phyloP scores from a whole-genome alignment of 2,797 vertebrate genomes.

The Mormyrus proboscirostris region DNA sequence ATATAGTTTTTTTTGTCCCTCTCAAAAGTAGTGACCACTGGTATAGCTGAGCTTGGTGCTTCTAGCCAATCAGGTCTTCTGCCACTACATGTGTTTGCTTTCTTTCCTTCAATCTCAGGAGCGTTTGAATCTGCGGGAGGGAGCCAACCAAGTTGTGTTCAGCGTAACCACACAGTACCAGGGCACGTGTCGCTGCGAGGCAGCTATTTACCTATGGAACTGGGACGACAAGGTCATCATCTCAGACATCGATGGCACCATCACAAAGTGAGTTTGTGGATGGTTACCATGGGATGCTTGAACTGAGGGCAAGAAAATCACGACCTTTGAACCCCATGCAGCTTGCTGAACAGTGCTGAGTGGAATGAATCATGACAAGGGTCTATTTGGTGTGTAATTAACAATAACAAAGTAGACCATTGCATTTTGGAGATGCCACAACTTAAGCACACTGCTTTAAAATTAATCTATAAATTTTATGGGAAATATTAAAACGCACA shows the following conservation, averaged over 20 bases:
- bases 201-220: slow-evolving; percentile 90
- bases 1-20: neutral
- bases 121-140: slow-evolving; percentile 77
- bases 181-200: slow-evolving; percentile 88
- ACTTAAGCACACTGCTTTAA: neutral
- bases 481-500: neutral
- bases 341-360: neutral
- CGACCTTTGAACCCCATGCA: neutral
- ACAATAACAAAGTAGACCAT: neutral
- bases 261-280: slow-evolving; percentile 76
- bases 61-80: neutral
- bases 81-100: neutral
- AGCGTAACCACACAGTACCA: slow-evolving; percentile 94
- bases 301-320: neutral
- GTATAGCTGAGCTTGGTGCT: neutral
- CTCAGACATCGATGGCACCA: slow-evolving; percentile 94
- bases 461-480: no score
- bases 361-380: neutral
- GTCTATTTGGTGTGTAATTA: neutral
- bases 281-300: neutral
- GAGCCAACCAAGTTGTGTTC: slow-evolving; percentile 83
- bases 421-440: neutral
- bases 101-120: slow-evolving; percentile 51
- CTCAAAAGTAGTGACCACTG: neutral
- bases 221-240: slow-evolving; percentile 87